Evolutionary conservation across 2,888 invertebrate species (phyloP).

Genomic region (Thera obeliscata): DNA sequence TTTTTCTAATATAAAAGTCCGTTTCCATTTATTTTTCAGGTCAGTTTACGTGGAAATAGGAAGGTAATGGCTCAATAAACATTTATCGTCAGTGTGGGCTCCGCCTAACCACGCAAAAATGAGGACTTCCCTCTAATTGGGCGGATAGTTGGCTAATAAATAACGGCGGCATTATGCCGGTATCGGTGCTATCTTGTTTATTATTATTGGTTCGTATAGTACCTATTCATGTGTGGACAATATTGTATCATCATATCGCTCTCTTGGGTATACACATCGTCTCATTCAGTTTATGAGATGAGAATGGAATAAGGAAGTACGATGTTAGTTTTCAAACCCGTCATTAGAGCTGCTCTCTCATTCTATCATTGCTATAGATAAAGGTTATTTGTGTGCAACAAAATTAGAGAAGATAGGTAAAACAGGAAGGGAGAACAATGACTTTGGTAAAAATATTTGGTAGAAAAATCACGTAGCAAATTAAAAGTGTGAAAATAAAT

Average conservation of each 20-base stretch:
- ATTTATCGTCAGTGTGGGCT: background rate
- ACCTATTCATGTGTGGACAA: slow-evolving; percentile 17
- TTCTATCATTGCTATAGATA: too few relatives aligned
- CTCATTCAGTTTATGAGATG: slow-evolving; percentile 2
- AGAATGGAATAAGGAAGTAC: background rate
- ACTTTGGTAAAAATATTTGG: too few relatives aligned
- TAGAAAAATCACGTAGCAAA: too few relatives aligned
- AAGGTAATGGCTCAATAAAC: background rate
- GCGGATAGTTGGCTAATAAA: slow-evolving; percentile 41
- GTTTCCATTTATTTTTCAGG: background rate
- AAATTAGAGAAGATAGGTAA: too few relatives aligned
- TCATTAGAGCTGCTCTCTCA: background rate
- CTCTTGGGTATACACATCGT: slow-evolving; percentile 13
- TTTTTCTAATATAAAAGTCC: background rate
- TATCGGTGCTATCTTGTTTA: slow-evolving; percentile 40
- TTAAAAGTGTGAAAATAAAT: too few relatives aligned
- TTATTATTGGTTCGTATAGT: slow-evolving; percentile 36
- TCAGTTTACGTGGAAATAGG: background rate
- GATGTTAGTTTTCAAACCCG: background rate
- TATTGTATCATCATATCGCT: slow-evolving; percentile 19
- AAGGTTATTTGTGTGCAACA: too few relatives aligned
- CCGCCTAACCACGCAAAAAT: slow-evolving; percentile 32
- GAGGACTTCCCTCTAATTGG: slow-evolving; percentile 42
- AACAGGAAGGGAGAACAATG: too few relatives aligned
- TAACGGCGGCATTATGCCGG: slow-evolving; percentile 31